A percentile compares a stretch with the other conserved stretches of the same genome.
Evolutionary conservation across 1,140 invertebrate genomes (phyloP).

Genomic region (Coboldia fuscipes): DNA sequence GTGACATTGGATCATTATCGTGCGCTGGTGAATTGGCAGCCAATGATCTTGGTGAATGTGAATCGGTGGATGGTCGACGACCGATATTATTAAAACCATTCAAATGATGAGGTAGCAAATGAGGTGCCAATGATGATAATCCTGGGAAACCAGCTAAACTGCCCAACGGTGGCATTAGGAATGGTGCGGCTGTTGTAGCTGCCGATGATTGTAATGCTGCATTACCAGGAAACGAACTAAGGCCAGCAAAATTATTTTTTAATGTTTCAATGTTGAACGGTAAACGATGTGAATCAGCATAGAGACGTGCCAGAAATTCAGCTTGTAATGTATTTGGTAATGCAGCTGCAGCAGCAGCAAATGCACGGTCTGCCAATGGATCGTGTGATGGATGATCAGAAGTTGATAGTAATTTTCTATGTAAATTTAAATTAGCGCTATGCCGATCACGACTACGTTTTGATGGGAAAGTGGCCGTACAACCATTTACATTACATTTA

Average conservation of each 20-base stretch:
- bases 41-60: slow-evolving; percentile 13
- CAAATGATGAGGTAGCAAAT: slow-evolving; percentile 10
- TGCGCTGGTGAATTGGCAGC: no score
- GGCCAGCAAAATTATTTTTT: slow-evolving; percentile 20
- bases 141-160: slow-evolving; percentile 20
- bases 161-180: slow-evolving; percentile 25
- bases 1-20: no score
- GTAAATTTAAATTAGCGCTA: slow-evolving; percentile 78
- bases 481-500: slow-evolving; percentile 89
- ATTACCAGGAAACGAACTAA: slow-evolving; percentile 11
- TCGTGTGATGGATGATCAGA: slow-evolving; percentile 26
- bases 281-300: slow-evolving; percentile 38
- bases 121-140: slow-evolving; percentile 11
- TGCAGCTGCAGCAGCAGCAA: slow-evolving; percentile 10
- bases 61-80: slow-evolving; percentile 18
- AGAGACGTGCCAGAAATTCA: slow-evolving; percentile 65
- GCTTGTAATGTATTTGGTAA: slow-evolving; percentile 33
- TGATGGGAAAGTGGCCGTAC: slow-evolving; percentile 87
- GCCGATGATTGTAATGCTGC: slow-evolving; percentile 22
- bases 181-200: slow-evolving; percentile 16
- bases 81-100: slow-evolving; percentile 19
- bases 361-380: slow-evolving; percentile 21
- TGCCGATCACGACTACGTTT: slow-evolving; percentile 83
- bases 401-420: slow-evolving; percentile 68
- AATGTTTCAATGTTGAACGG: slow-evolving; percentile 29